Conservation (phyloP, 2,888 invertebrate species). For the Rotaria magnacalcarata region DNA sequence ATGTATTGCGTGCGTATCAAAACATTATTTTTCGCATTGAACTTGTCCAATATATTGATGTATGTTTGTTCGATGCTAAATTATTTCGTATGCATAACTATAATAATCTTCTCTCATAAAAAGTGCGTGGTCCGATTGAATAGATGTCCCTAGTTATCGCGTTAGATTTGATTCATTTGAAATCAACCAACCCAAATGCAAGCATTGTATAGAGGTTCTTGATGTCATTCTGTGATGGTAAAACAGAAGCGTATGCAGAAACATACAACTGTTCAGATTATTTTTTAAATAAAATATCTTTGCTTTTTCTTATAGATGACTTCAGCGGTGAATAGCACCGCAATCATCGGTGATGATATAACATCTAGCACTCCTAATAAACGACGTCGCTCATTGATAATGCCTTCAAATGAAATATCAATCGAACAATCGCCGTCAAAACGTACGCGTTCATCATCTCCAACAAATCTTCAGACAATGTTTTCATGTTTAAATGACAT, state of each 20-base stretch:
- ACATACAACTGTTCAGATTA: neutral
- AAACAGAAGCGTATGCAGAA: neutral
- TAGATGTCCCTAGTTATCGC: neutral
- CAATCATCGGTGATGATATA: neutral
- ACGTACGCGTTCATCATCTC: conserved; percentile 28
- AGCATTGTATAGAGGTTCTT: conserved; percentile 3
- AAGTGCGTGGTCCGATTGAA: too few species aligned
- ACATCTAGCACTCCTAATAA: neutral
- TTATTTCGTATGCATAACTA: too few species aligned
- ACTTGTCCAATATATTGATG: too few species aligned
- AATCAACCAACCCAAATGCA: neutral
- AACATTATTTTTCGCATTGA: too few species aligned
- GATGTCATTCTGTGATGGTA: conserved; percentile 1
- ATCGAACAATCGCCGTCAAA: neutral
- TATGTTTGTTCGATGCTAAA: too few species aligned
- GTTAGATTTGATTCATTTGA: neutral
- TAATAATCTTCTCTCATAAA: too few species aligned
- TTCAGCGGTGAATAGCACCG: neutral
- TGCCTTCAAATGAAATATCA: neutral
- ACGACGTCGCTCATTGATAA: neutral
- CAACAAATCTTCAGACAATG: neutral
- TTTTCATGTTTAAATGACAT: conserved; percentile 25
- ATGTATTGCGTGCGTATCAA: too few species aligned
- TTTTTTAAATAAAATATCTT: neutral
- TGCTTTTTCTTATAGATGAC: neutral